Evolutionary conservation across 2,797 vertebrate species (phyloP).

Genomic region (Falco naumanni): DNA sequence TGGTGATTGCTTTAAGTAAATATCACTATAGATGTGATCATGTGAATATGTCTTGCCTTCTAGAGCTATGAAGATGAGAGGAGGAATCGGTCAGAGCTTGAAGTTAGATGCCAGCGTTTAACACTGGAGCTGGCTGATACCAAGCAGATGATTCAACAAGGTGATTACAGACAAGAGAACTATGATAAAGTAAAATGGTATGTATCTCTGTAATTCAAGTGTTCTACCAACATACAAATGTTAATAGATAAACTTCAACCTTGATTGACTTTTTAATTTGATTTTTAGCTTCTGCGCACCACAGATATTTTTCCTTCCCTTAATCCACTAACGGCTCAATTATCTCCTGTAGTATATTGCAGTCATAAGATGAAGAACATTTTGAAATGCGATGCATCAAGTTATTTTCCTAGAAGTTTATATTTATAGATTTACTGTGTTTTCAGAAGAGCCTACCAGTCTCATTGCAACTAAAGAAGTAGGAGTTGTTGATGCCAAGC

Average conservation of each 20-base stretch:
- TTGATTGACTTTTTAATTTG: not conserved
- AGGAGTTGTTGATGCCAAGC: not conserved
- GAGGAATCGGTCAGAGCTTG: slow-evolving; percentile 86
- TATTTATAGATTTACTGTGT: not conserved
- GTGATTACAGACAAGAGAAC: slow-evolving; percentile 91
- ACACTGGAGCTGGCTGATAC: slow-evolving; percentile 92
- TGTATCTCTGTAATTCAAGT: not conserved
- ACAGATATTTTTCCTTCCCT: not conserved
- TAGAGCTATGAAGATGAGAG: slow-evolving; percentile 92
- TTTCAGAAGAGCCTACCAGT: not conserved
- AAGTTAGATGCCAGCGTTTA: slow-evolving; percentile 90
- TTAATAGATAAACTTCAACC: not conserved
- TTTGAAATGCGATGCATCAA: not conserved
- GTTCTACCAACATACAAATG: not conserved
- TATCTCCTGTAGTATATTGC: not conserved
- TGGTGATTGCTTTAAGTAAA: not conserved
- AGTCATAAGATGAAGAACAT: not conserved
- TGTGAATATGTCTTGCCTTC: not conserved
- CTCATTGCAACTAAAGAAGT: not conserved
- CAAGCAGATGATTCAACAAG: slow-evolving; percentile 91
- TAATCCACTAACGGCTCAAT: not conserved
- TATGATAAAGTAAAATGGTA: slow-evolving; percentile 91
- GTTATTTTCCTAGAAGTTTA: not conserved
- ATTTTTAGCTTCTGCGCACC: not conserved
- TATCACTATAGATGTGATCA: not conserved